Percentiles rank a stretch among this genome's conserved stretches.
These are phyloP conservation scores for Corella eumyota DNA, from an alignment of 23 tunicate genomes.

Conservation along the genomic window DNA sequence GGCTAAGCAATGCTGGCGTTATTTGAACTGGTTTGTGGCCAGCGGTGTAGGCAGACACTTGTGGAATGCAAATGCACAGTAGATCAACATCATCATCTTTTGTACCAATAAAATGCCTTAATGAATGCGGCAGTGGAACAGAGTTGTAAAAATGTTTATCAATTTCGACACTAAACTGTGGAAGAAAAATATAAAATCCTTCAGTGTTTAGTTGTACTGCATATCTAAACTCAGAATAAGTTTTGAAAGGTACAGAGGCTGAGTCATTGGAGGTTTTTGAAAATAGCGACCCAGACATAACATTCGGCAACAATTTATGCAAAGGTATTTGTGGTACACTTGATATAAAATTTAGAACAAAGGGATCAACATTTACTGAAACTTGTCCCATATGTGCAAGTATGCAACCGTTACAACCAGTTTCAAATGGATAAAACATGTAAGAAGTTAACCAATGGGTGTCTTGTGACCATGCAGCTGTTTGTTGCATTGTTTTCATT, in stretches of 20 bases:
- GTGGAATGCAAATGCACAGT: slow-evolving; percentile 17
- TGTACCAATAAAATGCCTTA: too few relatives aligned
- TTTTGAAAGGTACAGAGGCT: neutral
- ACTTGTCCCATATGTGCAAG: slow-evolving; percentile 15
- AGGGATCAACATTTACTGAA: slow-evolving; percentile 10
- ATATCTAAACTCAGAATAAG: neutral
- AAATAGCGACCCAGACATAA: too few relatives aligned
- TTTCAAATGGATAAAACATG: slow-evolving; percentile 6
- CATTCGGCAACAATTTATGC: slow-evolving; percentile 18
- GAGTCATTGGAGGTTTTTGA: neutral
- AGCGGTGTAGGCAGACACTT: slow-evolving; percentile 15
- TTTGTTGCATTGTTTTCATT: too few relatives aligned
- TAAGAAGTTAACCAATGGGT: slow-evolving; percentile 31
- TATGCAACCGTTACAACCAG: slow-evolving; percentile 6
- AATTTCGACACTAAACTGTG: neutral
- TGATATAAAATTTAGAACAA: slow-evolving; percentile 1
- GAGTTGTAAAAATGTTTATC: neutral
- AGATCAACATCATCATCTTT: neutral
- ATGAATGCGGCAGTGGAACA: too few relatives aligned
- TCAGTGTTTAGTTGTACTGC: slow-evolving; percentile 16
- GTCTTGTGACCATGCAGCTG: slow-evolving; percentile 28
- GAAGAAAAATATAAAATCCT: slow-evolving; percentile 17
- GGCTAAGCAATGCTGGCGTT: slow-evolving; percentile 10
- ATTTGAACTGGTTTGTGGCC: slow-evolving; percentile 40
- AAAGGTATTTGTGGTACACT: slow-evolving; percentile 15